Conservation (phyloP, 2,113 vertebrate genomes). For the Leptocoma aspasia region DNA sequence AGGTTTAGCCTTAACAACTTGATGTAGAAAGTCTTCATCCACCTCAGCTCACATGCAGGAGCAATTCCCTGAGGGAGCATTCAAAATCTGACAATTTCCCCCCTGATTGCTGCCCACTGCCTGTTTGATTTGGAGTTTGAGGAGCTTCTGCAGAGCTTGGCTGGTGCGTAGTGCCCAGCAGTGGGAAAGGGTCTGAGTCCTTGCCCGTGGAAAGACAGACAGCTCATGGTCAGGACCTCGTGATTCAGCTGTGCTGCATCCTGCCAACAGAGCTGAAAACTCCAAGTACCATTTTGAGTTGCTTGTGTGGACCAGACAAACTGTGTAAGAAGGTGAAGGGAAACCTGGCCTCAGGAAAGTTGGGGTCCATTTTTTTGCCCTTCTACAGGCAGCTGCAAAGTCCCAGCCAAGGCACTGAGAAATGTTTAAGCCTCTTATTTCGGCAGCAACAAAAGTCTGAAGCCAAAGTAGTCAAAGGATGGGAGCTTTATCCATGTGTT, state of each 20-base stretch:
- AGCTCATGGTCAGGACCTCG: neutral
- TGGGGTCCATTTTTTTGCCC: neutral
- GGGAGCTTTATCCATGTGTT: neutral
- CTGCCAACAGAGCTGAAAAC: neutral
- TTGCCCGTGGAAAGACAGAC: neutral
- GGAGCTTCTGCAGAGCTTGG: neutral
- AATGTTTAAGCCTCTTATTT: neutral
- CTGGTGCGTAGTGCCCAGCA: neutral
- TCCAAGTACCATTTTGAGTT: neutral
- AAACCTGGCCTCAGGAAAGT: neutral
- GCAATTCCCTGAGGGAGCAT: neutral
- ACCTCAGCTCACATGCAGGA: neutral
- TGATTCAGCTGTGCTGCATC: neutral
- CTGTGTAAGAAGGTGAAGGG: fast-evolving
- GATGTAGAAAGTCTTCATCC: neutral
- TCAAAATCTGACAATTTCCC: neutral
- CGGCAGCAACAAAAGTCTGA: neutral
- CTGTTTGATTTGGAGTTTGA: neutral
- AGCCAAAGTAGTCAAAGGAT: neutral
- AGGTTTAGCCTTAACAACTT: neutral
- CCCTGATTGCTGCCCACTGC: fast-evolving
- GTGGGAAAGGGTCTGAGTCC: neutral
- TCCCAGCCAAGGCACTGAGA: neutral
- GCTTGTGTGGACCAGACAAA: fast-evolving
- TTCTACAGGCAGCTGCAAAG: neutral